These are phyloP conservation scores for Colossoma macropomum DNA, from an alignment of 2,113 vertebrate species.

Conservation along the genomic window DNA sequence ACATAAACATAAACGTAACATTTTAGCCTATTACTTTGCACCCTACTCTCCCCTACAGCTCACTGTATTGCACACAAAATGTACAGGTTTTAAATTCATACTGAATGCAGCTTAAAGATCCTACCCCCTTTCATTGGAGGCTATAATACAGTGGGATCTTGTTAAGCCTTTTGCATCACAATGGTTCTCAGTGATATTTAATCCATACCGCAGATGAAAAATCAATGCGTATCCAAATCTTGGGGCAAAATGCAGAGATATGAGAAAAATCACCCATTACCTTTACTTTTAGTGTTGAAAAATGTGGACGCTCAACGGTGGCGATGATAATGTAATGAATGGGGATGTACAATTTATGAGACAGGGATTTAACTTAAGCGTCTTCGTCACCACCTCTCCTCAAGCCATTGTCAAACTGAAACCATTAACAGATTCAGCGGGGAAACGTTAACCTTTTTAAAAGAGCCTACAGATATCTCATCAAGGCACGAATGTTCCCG, in stretches of 20 bases:
- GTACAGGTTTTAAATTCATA: neutral
- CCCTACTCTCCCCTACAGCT: too few relatives aligned
- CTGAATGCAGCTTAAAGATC: neutral
- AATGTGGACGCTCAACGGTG: slow-evolving; percentile 67
- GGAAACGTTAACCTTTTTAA: slow-evolving; percentile 78
- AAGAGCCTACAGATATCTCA: slow-evolving; percentile 74
- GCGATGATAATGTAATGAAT: slow-evolving; percentile 77
- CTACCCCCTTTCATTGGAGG: neutral
- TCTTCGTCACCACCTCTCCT: slow-evolving; percentile 66
- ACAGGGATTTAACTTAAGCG: slow-evolving; percentile 68
- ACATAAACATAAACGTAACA: too few relatives aligned
- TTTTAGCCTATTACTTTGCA: too few relatives aligned
- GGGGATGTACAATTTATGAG: slow-evolving; percentile 78
- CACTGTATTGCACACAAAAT: too few relatives aligned
- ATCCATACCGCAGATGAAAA: slow-evolving; percentile 72
- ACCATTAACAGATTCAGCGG: slow-evolving; percentile 72
- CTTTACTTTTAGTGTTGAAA: slow-evolving; percentile 69
- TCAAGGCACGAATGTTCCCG: slow-evolving; percentile 60
- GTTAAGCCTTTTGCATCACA: neutral
- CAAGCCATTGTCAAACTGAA: slow-evolving; percentile 75
- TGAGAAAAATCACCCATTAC: slow-evolving; percentile 70
- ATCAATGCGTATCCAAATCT: slow-evolving; percentile 76
- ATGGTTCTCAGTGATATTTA: slow-evolving; percentile 55
- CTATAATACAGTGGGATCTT: neutral
- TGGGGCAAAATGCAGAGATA: slow-evolving; percentile 64